Base-by-base conservation (phyloP, 2,888 invertebrate species). In the Brachypalpus laphriformis region DNA sequence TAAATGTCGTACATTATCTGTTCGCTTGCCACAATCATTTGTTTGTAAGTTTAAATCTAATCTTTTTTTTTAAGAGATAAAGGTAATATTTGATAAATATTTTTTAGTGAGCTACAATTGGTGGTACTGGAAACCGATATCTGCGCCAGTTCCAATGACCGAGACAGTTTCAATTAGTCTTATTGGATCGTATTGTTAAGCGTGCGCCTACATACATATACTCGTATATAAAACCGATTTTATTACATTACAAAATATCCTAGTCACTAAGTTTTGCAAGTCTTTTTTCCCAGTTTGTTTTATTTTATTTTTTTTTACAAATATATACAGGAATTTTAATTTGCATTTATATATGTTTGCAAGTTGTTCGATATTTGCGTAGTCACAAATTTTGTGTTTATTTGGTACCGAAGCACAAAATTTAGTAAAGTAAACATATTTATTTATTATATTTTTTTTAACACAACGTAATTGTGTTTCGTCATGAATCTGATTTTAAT, bases 41-140 rank as follows among this genome's bases (percentile, higher is more conserved):
- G 94, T 96, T 89, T 94, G 97, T 97, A 94, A 95, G 96, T 94
- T 54, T 28, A 11, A 25, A 40, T 61, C 34, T 4, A 49, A 28
- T 49, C n/a, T n/a, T n/a, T 47, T 16, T 31, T 16, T 75, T 11
- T 59, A 16, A n/a, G 37, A 2, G 34, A 56, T 22, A 16, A 11
- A 72, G 18, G 34, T 8, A 11, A 87, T 77, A 61, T 25, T 54
- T 16, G 11, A 37, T 37, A 2, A 37, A 37, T 65, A 22, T 42
- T 16, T 25, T 7, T 37, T 25, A 96, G 95, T 96, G 88, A 95
- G 94, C 92, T 96, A 95, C 90, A 95, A 95, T 90, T 96, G 95
- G 95, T 94, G 95, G 94, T 96, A 95, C 89, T 96, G 95, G 95
- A 93, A 94, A 89, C 95, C 95, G 28, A 92, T 94, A 74, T 95